Base-by-base conservation (phyloP, 2,113 vertebrate genomes). In the Lagenorhynchus albirostris region DNA sequence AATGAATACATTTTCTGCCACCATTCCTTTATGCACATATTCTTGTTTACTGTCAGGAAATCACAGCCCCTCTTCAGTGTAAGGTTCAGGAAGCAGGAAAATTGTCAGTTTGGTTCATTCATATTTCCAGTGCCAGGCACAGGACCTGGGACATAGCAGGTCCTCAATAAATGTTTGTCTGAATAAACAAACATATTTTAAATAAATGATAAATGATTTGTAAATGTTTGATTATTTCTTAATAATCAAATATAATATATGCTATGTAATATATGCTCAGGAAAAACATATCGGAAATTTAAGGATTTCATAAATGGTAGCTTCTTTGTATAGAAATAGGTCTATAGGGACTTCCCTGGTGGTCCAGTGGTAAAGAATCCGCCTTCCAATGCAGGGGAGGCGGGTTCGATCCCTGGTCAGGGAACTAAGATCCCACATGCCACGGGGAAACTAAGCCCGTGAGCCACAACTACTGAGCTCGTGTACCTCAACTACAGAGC, bases 241-340 rank as follows among this genome's bases (percentile, higher is more conserved):
- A 73, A 73, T 50, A 14, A 50, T 50, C 47, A 50, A 50, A 50
- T 50, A 50, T 50, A 50, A 50, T 14, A 50, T 50, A 50, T 14
- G 47, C 12, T 50, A 50, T 50, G 53, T 53, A 86, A 55, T 36
- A 80, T 50, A 77, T 20, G 14, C 18, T 63, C 65, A 79, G 79
- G 21, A 96, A 67, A 95, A 92, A 89, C 11, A 92, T 20, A 88
- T 77, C 20, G 10, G 3, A 92, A 95, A 92, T 70, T n/a, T 60
- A 92, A 87, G 76, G 21, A 76, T 68, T 80, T 82, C 68, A 94
- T 81, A 82, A 82, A 88, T 91, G 29, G 31, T 68, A 87, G 31
- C 36, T 83, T 89, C 83, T 91, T 62, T 93, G 18, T 71, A 86
- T 88, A 93, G 77, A 93, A 88, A 55, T 14, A 94, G 29, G 20